Conservation (phyloP, 23 tunicate species). For the Ciona savignyi region DNA sequence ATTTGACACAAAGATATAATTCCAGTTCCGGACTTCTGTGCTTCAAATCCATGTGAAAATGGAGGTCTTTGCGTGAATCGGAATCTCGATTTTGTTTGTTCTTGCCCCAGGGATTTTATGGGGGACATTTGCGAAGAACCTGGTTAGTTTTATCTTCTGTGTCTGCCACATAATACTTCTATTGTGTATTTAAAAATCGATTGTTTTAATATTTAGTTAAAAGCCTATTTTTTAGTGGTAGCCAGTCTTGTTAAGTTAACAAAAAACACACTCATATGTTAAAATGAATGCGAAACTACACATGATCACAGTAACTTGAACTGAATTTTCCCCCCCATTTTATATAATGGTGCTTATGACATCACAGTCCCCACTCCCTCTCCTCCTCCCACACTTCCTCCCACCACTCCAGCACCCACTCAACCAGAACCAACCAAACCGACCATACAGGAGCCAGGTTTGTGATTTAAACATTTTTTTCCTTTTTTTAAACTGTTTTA, state of each 20-base stretch:
- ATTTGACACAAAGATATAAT: neutral
- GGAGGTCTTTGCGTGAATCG: constrained; percentile 71
- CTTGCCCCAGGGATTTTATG: constrained; percentile 68
- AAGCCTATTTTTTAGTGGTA: too few relatives aligned
- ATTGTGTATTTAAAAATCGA: too few relatives aligned
- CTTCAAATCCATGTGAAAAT: constrained; percentile 69
- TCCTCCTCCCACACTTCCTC: constrained; percentile 21
- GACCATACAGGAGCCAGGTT: neutral
- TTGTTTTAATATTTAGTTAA: too few relatives aligned
- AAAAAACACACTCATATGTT: neutral
- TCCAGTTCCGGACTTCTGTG: constrained; percentile 63
- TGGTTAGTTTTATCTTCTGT: too few relatives aligned
- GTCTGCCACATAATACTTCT: too few relatives aligned
- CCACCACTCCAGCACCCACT: constrained; percentile 5
- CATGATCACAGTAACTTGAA: too few relatives aligned
- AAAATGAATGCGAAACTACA: neutral
- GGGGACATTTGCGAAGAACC: constrained; percentile 72
- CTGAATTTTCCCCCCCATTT: neutral
- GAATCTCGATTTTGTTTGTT: constrained; percentile 63
- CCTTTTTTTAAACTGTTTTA: too few relatives aligned
- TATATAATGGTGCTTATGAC: neutral
- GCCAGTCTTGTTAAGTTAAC: neutral
- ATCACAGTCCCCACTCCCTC: constrained; percentile 50
- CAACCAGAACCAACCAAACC: constrained; percentile 11
- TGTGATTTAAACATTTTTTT: too few relatives aligned